Evolutionary conservation across 2,113 vertebrate genomes (phyloP).

Genomic region (Mugil cephalus): DNA sequence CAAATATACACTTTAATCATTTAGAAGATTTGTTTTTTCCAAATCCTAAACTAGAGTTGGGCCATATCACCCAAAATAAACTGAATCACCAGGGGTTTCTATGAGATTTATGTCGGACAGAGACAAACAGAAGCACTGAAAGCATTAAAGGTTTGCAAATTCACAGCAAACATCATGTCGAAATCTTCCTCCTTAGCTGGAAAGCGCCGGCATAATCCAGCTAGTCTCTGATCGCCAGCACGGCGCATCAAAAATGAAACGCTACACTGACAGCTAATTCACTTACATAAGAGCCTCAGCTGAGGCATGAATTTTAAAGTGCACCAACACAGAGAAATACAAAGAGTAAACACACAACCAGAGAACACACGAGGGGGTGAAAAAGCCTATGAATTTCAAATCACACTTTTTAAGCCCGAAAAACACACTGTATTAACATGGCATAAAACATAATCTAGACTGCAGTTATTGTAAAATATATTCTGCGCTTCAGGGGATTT

Average conservation of each 20-base stretch:
- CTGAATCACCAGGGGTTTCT: not conserved
- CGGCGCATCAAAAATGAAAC: constrained; percentile 70
- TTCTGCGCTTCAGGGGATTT: constrained; percentile 13
- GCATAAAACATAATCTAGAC: constrained; percentile 22
- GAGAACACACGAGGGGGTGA: not conserved
- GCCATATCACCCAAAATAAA: not conserved
- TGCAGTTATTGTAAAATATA: constrained; percentile 36
- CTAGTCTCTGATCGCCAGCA: constrained; percentile 48
- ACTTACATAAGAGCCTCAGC: constrained; percentile 68
- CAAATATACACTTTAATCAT: not conserved
- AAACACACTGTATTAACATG: constrained; percentile 17
- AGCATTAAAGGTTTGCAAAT: constrained; percentile 21
- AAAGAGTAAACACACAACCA: constrained; percentile 33
- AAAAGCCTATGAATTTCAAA: constrained; percentile 10
- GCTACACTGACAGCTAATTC: constrained; percentile 57
- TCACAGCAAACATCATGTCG: constrained; percentile 12
- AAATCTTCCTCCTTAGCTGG: constrained; percentile 32
- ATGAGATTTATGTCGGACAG: not conserved
- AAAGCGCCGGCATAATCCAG: constrained; percentile 53
- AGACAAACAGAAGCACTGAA: not conserved
- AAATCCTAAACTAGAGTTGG: not conserved
- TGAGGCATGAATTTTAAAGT: constrained; percentile 43
- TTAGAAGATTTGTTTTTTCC: not conserved
- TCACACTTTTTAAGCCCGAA: constrained; percentile 23
- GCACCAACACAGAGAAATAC: constrained; percentile 50